Percentiles rank a stretch among this genome's conserved stretches.
These are phyloP conservation scores for Lissonota sp. DNA, from an alignment of 2,888 invertebrate species.

Conservation along the genomic window DNA sequence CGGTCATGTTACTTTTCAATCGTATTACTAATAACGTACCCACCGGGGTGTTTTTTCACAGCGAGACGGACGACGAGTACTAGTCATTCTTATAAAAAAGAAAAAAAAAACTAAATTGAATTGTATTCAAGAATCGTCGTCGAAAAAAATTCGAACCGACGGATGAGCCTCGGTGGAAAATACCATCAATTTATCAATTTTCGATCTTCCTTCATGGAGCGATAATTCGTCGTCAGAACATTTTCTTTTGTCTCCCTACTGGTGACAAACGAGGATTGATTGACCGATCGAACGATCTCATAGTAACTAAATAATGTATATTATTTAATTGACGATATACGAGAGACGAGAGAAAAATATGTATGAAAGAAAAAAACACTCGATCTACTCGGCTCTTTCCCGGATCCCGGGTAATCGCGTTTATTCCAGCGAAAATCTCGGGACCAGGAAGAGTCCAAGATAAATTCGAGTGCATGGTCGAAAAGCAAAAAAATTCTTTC, in stretches of 20 bases:
- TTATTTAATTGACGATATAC: slow-evolving; percentile 41
- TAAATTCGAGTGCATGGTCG: neutral
- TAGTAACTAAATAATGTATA: slow-evolving; percentile 48
- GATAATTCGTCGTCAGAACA: slow-evolving; percentile 31
- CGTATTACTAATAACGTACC: slow-evolving; percentile 39
- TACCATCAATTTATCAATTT: neutral
- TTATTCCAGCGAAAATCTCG: slow-evolving; percentile 23
- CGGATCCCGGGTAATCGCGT: neutral
- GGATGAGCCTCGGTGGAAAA: neutral
- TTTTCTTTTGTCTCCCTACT: slow-evolving; percentile 12
- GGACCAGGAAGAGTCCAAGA: neutral
- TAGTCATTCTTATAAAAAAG: slow-evolving; percentile 56
- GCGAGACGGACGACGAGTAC: slow-evolving; percentile 45
- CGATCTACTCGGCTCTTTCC: slow-evolving; percentile 6
- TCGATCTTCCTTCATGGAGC: slow-evolving; percentile 11
- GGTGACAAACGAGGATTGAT: slow-evolving; percentile 31
- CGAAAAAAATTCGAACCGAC: neutral
- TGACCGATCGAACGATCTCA: slow-evolving; percentile 55
- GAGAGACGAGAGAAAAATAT: slow-evolving; percentile 4
- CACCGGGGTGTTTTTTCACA: slow-evolving; percentile 22
- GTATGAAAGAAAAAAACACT: slow-evolving; percentile 8
- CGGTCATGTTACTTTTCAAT: slow-evolving; percentile 63
- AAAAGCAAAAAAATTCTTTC: neutral
- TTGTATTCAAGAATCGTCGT: slow-evolving; percentile 5
- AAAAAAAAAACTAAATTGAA: slow-evolving; percentile 17